These are phyloP conservation scores for Apodemus sylvaticus DNA, from an alignment of 2,113 vertebrate genomes.

Conservation along the genomic window DNA sequence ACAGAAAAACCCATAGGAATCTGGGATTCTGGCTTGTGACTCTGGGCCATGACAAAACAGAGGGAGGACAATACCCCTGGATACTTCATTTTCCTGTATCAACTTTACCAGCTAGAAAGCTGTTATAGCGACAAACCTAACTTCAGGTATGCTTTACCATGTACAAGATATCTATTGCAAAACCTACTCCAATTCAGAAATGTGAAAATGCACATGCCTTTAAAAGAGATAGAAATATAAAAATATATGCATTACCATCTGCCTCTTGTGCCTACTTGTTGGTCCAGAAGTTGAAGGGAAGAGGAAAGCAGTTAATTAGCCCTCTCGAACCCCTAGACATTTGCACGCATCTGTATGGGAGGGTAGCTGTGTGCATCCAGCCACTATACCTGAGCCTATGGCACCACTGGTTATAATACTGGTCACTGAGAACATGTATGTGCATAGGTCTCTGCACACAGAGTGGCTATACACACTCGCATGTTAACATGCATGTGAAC, in stretches of 20 bases:
- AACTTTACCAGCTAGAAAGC: not conserved
- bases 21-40: not conserved
- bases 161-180: not conserved
- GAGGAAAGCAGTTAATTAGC: conserved; percentile 36
- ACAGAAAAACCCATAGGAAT: not conserved
- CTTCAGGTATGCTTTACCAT: not conserved
- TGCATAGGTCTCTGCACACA: not conserved
- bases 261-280: conserved; percentile 22
- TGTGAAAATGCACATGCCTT: conserved; percentile 24
- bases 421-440: not conserved
- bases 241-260: not conserved
- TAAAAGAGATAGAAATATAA: not conserved
- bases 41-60: not conserved
- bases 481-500: not conserved
- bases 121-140: not conserved
- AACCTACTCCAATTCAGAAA: conserved; percentile 29
- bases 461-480: accelerated
- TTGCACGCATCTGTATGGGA: not conserved
- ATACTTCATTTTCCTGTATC: conserved; percentile 16
- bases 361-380: not conserved
- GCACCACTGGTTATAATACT: not conserved
- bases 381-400: not conserved
- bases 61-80: not conserved
- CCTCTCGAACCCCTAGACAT: not conserved
- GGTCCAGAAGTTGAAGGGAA: conserved; percentile 49